Evolutionary conservation across 2,888 invertebrate species (phyloP).

Genomic region (Stictocephala bisonia): DNA sequence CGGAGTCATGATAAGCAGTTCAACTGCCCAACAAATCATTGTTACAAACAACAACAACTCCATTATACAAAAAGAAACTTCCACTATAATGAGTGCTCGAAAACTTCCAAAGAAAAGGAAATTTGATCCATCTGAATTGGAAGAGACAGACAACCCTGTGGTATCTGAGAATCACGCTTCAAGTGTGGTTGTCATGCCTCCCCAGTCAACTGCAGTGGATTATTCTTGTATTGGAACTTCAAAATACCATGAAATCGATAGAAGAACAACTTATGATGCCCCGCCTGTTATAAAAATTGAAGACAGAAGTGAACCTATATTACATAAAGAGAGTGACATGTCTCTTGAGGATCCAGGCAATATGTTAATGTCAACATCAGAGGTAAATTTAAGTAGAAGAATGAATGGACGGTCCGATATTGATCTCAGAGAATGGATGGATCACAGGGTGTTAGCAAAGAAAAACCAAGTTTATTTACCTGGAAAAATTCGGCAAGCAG

Average conservation of each 20-base stretch:
- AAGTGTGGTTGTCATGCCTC: conserved; percentile 64
- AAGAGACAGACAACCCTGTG: conserved; percentile 70
- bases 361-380: conserved; percentile 18
- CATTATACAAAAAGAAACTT: conserved; percentile 69
- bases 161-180: conserved; percentile 44
- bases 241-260: conserved; percentile 31
- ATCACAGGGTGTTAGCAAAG: conserved; percentile 91
- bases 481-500: conserved; percentile 85
- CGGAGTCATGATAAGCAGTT: conserved; percentile 28
- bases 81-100: conserved; percentile 66
- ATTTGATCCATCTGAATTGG: conserved; percentile 82
- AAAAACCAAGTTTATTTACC: conserved; percentile 85
- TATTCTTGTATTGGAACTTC: conserved; percentile 66
- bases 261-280: conserved; percentile 44
- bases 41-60: conserved; percentile 51
- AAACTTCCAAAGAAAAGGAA: conserved; percentile 95
- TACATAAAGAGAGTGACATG: conserved; percentile 28
- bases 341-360: conserved; percentile 18
- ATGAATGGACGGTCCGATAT: conserved; percentile 66
- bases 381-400: conserved; percentile 40
- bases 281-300: conserved; percentile 51
- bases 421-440: conserved; percentile 93
- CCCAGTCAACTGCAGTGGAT: conserved; percentile 71
- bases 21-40: conserved; percentile 19
- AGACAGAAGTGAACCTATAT: conserved; percentile 45